phyloP scores from a whole-genome alignment of 2,797 vertebrate species.

The Rhynchonycteris naso region DNA sequence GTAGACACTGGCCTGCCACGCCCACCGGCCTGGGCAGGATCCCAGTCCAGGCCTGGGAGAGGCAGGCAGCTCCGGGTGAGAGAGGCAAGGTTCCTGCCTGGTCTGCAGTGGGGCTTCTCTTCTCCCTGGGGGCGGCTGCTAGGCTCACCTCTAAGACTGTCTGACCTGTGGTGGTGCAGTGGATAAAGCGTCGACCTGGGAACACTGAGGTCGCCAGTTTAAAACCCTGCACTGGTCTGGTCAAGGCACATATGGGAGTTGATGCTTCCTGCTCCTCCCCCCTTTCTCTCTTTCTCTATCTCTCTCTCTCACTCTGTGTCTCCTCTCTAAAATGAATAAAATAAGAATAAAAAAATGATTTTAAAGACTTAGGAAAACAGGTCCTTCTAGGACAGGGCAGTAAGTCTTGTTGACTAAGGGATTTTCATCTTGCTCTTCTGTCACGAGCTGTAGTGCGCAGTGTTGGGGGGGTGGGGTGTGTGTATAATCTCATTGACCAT shows the following conservation, averaged over 20 bases:
- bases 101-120: neutral
- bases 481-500: conserved; percentile 51
- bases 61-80: neutral
- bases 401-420: neutral
- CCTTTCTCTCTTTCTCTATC: too few species aligned
- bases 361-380: neutral
- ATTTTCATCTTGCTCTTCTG: neutral
- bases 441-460: neutral
- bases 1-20: neutral
- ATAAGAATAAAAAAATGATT: too few species aligned
- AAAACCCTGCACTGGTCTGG: too few species aligned
- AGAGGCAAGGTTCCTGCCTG: neutral
- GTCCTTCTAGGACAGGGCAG: neutral
- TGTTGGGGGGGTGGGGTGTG: neutral
- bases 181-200: too few species aligned
- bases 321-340: too few species aligned
- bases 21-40: accelerated
- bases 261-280: too few species aligned
- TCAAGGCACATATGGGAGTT: too few species aligned
- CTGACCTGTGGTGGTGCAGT: too few species aligned
- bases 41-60: neutral
- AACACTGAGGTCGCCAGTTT: too few species aligned
- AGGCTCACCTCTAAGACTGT: neutral
- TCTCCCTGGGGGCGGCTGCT: neutral
- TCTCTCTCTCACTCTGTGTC: too few species aligned